Conservation (phyloP, 2,888 invertebrate species). For the Pristionchus fissidentatus region DNA sequence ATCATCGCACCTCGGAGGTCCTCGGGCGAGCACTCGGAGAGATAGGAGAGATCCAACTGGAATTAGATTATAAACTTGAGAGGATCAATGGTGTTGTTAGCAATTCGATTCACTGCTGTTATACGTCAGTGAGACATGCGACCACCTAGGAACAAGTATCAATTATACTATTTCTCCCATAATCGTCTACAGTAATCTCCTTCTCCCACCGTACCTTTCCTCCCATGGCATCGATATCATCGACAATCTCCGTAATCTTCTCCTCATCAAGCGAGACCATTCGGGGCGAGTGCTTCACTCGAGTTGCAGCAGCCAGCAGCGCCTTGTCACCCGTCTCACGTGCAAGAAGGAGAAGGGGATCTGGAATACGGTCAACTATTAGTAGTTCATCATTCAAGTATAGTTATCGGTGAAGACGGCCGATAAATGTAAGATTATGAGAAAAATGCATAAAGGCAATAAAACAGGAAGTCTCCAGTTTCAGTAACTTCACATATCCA, state of each 20-base stretch:
- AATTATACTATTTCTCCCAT: too few relatives aligned
- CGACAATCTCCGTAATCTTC: slow-evolving; percentile 56
- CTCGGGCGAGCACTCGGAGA: slow-evolving; percentile 61
- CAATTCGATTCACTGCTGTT: too few relatives aligned
- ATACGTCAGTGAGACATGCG: slow-evolving; percentile 3
- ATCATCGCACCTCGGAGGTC: slow-evolving; percentile 67
- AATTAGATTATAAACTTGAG: neutral
- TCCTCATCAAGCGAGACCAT: slow-evolving; percentile 63
- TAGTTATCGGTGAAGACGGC: too few relatives aligned
- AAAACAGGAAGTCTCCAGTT: neutral
- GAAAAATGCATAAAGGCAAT: neutral
- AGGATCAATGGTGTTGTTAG: neutral
- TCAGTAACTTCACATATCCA: too few relatives aligned
- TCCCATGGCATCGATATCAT: slow-evolving; percentile 51
- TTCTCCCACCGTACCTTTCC: slow-evolving; percentile 45
- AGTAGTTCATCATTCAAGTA: too few relatives aligned
- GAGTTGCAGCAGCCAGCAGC: slow-evolving; percentile 46
- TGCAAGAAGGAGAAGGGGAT: slow-evolving; percentile 66
- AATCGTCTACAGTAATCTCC: too few relatives aligned
- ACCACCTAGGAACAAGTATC: neutral
- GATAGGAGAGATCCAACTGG: slow-evolving; percentile 40
- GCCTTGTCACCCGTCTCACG: slow-evolving; percentile 58
- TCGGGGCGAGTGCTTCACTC: slow-evolving; percentile 51
- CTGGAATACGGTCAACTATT: too few relatives aligned
- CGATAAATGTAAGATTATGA: neutral